Evolutionary conservation across 2,888 invertebrate species (phyloP), one percentile per base, ranked within the genome.

Genomic region (Elmis aenea): DNA sequence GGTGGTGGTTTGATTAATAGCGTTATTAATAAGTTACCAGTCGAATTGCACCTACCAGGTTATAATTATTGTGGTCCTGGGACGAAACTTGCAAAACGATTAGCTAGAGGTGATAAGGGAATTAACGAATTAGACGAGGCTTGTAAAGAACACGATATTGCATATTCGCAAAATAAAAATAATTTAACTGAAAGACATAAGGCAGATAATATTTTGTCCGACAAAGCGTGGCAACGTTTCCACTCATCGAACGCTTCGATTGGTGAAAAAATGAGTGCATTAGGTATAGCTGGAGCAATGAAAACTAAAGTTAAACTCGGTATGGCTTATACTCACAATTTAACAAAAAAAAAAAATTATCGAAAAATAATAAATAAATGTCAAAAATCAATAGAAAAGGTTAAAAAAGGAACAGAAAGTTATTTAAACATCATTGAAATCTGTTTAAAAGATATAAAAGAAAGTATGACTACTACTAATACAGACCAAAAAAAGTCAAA

Each of bases 81-180:
- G n/a, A n/a, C n/a, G n/a, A n/a, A n/a, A n/a, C n/a, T n/a, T n/a
- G n/a, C 34, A 12, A 36, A 52, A 32, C 26, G 55, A n/a, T 26
- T 57, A 13, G 40, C 36, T 13, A 40, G 61, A 14, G 58, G 58
- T 10, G 61, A 63, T 45, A 37, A 12, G 22, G 59, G 58, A 4
- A 39, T 54, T 4, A 55, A 57, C 33, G 26, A 26, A 2, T 37
- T 57, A 11, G 58, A 59, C 39, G 30, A 44, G 28, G 54, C 51
- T 10, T 55, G 55, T 38, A 51, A 48, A 29, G 26, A 50, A 2
- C 57, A 56, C 38, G 58, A 58, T 43, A 52, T 57, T 6, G 50
- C 51, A 3, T 54, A 55, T 37, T 25, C 22, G 2, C 3, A 29
- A n/a, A 1, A 28, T 21, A 28, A 18, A 28, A n/a, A n/a, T n/a